These are phyloP conservation scores for Sylvia borin DNA, from an alignment of 2,797 vertebrate species.

Conservation along the genomic window DNA sequence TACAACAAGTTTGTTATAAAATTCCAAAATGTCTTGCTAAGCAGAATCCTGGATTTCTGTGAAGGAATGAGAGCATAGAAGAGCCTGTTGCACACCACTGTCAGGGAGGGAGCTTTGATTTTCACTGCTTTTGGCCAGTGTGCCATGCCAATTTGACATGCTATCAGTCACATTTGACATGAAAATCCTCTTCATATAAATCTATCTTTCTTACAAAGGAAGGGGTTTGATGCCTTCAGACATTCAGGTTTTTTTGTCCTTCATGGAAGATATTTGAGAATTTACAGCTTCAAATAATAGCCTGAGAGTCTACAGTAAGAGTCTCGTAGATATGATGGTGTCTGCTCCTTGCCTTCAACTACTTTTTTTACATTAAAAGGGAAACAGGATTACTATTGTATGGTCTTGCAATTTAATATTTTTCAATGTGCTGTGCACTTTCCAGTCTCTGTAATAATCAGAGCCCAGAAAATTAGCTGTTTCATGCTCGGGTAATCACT, in stretches of 20 bases:
- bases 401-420: background rate
- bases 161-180: background rate
- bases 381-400: background rate
- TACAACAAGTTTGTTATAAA: background rate
- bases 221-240: background rate
- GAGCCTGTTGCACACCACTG: background rate
- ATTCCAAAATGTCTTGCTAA: background rate
- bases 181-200: background rate
- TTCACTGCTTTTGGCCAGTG: background rate
- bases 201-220: background rate
- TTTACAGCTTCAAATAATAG: background rate
- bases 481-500: slow-evolving; percentile 17
- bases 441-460: background rate
- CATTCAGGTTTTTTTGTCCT: background rate
- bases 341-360: background rate
- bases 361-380: background rate
- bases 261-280: background rate
- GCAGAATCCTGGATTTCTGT: background rate
- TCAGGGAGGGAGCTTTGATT: background rate
- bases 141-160: background rate
- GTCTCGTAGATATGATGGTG: background rate
- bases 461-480: slow-evolving; percentile 20
- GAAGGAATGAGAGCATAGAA: background rate
- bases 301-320: background rate
- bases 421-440: background rate